Conservation (phyloP, 2,113 vertebrate species). For the Osmerus mordax region DNA sequence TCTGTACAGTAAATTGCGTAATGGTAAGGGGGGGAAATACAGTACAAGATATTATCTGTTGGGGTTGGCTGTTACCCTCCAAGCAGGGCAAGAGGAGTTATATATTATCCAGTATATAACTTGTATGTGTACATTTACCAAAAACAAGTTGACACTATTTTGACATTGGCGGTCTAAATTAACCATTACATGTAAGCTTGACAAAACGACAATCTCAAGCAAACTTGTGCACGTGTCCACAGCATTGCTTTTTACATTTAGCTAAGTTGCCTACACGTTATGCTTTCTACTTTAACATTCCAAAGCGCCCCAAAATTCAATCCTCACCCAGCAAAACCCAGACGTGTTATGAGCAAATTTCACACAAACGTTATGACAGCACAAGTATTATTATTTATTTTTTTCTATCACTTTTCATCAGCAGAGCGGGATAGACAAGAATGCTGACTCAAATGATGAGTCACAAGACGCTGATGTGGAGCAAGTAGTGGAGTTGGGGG, state of each 20-base stretch:
- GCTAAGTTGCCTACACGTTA: no score
- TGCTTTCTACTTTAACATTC: no score
- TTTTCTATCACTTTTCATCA: constrained; percentile 27
- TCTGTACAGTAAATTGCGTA: neutral
- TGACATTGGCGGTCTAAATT: no score
- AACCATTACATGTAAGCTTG: no score
- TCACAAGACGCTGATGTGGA: constrained; percentile 36
- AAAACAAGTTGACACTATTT: neutral
- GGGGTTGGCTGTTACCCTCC: neutral
- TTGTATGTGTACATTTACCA: neutral
- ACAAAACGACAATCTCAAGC: no score
- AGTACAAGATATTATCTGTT: neutral
- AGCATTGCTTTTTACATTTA: no score
- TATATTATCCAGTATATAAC: neutral
- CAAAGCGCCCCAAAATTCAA: no score
- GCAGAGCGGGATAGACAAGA: constrained; percentile 12
- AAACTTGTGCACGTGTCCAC: no score
- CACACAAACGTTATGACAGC: no score
- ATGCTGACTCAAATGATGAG: constrained; percentile 43
- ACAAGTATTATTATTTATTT: no score
- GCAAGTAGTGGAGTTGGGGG: neutral
- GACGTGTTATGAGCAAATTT: constrained; percentile 29
- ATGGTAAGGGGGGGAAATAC: neutral
- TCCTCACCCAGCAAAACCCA: no score
- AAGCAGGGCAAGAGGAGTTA: neutral